Conservation (phyloP, 2,888 invertebrate species). For the Drosophila prolongata region DNA sequence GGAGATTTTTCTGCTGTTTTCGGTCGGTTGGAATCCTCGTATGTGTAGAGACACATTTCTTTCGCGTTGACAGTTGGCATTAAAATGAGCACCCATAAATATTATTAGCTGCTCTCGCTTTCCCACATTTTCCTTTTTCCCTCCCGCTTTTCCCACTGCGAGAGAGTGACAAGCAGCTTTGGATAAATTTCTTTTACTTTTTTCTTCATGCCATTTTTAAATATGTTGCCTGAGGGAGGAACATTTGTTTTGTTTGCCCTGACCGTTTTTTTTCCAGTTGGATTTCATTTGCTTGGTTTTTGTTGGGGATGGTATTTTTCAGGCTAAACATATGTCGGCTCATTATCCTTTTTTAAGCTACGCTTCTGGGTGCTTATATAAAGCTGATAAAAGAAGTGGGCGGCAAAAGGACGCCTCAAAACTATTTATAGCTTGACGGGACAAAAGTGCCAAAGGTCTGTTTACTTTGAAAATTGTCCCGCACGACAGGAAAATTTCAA, state of each 20-base stretch:
- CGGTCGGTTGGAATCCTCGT: conserved; percentile 38
- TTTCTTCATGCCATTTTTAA: conserved; percentile 49
- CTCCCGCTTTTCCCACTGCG: neutral
- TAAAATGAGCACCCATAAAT: conserved; percentile 72
- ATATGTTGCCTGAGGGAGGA: conserved; percentile 48
- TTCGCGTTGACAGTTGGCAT: conserved; percentile 73
- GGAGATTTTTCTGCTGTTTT: neutral
- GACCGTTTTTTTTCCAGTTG: conserved; percentile 16
- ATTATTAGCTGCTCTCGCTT: conserved; percentile 62
- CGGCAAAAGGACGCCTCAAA: conserved; percentile 7
- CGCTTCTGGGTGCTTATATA: conserved; percentile 5
- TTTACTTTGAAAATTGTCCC: conserved; percentile 16
- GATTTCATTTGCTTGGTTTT: conserved; percentile 15
- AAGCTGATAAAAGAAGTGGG: conserved; percentile 5
- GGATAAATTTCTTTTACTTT: conserved; percentile 30
- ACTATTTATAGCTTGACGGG: conserved; percentile 34
- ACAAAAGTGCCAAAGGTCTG: conserved; percentile 28
- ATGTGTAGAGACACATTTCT: conserved; percentile 52
- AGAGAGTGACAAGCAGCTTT: conserved; percentile 58
- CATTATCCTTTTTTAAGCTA: conserved; percentile 53
- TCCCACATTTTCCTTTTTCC: conserved; percentile 7
- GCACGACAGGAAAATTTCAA: conserved; percentile 10
- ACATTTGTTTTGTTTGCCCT: conserved; percentile 45
- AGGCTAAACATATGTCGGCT: conserved; percentile 50
- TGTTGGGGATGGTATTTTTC: conserved; percentile 9